Evolutionary conservation across 1,140 invertebrate genomes (phyloP).

Genomic region (Bradysia coprophila): DNA sequence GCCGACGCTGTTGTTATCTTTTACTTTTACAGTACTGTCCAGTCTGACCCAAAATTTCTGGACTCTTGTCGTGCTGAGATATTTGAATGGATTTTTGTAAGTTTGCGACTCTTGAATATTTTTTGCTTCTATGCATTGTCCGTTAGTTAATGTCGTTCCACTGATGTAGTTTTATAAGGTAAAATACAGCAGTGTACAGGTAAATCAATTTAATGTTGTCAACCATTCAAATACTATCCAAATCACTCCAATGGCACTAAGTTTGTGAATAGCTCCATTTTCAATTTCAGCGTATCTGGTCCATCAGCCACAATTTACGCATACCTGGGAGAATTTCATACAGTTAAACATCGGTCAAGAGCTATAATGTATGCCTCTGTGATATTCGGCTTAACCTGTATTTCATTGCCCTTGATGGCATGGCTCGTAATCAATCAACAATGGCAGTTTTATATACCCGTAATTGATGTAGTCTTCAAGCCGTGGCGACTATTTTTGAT

Average conservation of each 20-base stretch:
- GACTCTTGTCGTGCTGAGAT: constrained; percentile 7
- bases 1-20: constrained; percentile 6
- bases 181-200: neutral
- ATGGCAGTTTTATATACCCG: constrained; percentile 19
- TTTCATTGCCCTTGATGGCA: constrained; percentile 33
- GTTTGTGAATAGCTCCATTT: constrained; percentile 1
- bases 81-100: constrained; percentile 11
- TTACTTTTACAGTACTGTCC: constrained; percentile 6
- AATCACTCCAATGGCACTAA: neutral
- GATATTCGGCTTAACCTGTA: constrained; percentile 11
- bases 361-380: constrained; percentile 11
- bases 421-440: constrained; percentile 43
- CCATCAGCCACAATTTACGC: constrained; percentile 10
- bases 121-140: constrained; percentile 1
- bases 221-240: neutral
- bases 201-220: neutral
- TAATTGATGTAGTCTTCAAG: constrained; percentile 27
- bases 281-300: constrained; percentile 9
- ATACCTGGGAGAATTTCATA: constrained; percentile 16
- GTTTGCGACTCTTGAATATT: neutral
- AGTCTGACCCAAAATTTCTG: constrained; percentile 7
- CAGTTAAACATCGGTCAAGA: constrained; percentile 6
- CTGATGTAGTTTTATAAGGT: neutral
- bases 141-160: constrained; percentile 1
- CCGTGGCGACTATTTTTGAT: constrained; percentile 50